Evolutionary conservation across 2,113 vertebrate species (phyloP).

Genomic region (Lutjanus erythropterus): DNA sequence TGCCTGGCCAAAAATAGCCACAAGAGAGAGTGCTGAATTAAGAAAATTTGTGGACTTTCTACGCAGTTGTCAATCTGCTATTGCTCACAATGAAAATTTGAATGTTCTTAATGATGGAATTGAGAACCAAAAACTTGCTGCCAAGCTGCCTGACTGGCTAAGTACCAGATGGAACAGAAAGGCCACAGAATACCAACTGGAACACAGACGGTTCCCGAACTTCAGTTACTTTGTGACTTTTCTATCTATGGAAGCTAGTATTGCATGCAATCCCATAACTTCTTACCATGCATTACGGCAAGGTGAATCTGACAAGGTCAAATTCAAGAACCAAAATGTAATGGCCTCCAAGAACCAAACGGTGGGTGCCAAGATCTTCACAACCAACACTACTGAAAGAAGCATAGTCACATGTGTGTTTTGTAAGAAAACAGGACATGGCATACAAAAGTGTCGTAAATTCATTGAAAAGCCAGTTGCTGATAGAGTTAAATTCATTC

Average conservation of each 20-base stretch:
- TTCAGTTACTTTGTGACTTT: conserved; percentile 59
- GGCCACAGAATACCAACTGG: conserved; percentile 29
- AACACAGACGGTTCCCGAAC: conserved; percentile 37
- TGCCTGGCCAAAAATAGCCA: conserved; percentile 20
- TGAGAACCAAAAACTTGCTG: conserved; percentile 47
- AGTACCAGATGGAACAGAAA: conserved; percentile 34
- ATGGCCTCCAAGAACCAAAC: too few relatives aligned
- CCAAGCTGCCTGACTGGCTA: neutral
- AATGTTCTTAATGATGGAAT: conserved; percentile 47
- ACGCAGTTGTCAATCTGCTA: conserved; percentile 34
- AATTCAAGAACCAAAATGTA: too few relatives aligned
- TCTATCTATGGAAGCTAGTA: conserved; percentile 42
- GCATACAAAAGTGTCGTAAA: too few relatives aligned
- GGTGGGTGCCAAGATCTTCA: too few relatives aligned
- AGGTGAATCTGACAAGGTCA: conserved; percentile 18
- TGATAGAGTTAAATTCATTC: too few relatives aligned
- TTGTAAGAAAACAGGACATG: too few relatives aligned
- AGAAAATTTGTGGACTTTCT: conserved; percentile 50
- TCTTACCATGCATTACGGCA: conserved; percentile 41
- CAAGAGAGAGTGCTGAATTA: conserved; percentile 20
- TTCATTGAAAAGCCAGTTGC: too few relatives aligned
- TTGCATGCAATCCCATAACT: conserved; percentile 49
- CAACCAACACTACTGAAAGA: too few relatives aligned
- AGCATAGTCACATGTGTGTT: too few relatives aligned
- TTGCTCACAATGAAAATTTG: conserved; percentile 37